Evolutionary conservation across 2,113 vertebrate genomes (phyloP).

Genomic region (Thinocorus orbignyianus): DNA sequence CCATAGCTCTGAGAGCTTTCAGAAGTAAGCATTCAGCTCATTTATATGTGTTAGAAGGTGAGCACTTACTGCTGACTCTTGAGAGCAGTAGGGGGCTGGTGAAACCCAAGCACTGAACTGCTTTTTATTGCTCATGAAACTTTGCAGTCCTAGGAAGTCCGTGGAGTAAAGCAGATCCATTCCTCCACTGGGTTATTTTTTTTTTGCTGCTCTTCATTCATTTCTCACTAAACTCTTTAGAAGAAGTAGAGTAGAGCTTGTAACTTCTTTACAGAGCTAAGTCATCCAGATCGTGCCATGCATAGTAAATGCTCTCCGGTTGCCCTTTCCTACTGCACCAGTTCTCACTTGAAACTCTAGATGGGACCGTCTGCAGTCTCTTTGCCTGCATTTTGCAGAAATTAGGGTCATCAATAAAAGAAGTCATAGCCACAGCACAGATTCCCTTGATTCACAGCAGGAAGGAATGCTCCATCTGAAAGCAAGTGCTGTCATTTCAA

Average conservation of each 20-base stretch:
- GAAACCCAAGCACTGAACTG: neutral
- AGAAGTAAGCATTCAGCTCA: neutral
- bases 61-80: neutral
- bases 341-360: neutral
- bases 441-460: slow-evolving; percentile 19
- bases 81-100: neutral
- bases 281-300: neutral
- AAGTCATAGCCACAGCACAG: neutral
- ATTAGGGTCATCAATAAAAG: slow-evolving; percentile 32
- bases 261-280: neutral
- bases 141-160: neutral
- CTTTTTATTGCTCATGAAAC: neutral
- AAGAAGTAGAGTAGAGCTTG: neutral
- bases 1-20: neutral
- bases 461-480: slow-evolving; percentile 30
- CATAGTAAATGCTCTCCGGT: neutral
- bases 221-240: neutral
- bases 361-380: neutral
- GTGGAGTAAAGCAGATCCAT: neutral
- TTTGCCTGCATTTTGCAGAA: neutral
- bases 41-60: neutral
- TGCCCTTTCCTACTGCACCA: neutral
- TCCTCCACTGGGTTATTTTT: neutral
- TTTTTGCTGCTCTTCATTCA: neutral
- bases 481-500: slow-evolving; percentile 47